Base-by-base conservation (phyloP, 2,888 invertebrate species). In the Eupithecia abbreviata region DNA sequence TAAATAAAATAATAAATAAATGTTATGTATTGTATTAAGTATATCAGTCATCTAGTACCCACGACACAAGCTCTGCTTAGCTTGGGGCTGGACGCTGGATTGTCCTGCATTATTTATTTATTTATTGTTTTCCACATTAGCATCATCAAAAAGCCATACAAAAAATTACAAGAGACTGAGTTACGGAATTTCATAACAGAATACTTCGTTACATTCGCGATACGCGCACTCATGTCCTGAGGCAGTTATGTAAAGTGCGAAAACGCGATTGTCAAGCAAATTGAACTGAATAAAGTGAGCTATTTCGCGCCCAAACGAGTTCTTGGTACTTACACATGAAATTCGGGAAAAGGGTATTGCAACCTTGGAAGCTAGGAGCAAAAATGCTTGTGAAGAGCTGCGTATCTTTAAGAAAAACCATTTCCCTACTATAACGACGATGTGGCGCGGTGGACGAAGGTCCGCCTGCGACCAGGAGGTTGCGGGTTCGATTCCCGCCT, bases 181-280 rank as follows among this genome's bases (percentile, higher is more conserved):
- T 49, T 45, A 58, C 69, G 6, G 30, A 69, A 73, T 73, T 51
- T 70, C 43, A 76, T 77, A 79, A 47, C 72, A 51, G 74, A 49
- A 76, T 18, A 75, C 70, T 69, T 79, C 76, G 77, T 79, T 81
- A 75, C 75, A 71, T 71, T 65, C 71, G 69, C 47, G 58, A 69
- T 69, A 69, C 62, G 67, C n/a, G 66, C 30, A 78, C 78, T 79
- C 72, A 66, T 49, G 72, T 76, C 79, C 80, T 72, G 79, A 67
- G 76, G 77, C 74, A 76, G 79, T 82, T 78, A 73, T 82, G 81
- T 80, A 75, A 79, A 77, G 69, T 73, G 72, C 42, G 75, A 74
- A 70, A 84, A 84, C 76, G 83, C 80, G 80, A 83, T 82, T 84
- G 81, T 82, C 79, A 75, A 78, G 77, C 78, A 84, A 85, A 83